Evolutionary conservation across 2,113 vertebrate species (phyloP).

Genomic region (Ornithorhynchus anatinus): DNA sequence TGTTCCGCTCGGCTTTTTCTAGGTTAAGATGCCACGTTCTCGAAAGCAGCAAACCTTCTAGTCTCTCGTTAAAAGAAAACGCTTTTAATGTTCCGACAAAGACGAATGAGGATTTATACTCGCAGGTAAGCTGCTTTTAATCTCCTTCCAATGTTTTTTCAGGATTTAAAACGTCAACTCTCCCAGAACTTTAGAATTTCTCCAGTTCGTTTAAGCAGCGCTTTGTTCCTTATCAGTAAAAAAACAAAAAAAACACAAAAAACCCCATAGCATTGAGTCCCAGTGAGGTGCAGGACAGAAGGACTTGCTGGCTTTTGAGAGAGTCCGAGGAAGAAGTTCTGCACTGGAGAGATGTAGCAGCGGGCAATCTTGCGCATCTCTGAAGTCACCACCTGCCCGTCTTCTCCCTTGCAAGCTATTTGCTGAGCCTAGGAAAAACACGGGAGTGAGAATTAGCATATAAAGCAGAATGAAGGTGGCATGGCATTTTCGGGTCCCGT

Average conservation of each 20-base stretch:
- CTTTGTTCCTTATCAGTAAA: neutral
- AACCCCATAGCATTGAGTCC: neutral
- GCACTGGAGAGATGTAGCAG: too few species aligned
- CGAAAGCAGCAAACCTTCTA: conserved; percentile 78
- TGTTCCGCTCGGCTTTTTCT: conserved; percentile 17
- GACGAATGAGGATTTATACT: conserved; percentile 80
- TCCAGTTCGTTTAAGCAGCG: too few species aligned
- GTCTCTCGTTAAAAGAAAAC: conserved; percentile 69
- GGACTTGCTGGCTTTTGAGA: neutral
- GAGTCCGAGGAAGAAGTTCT: neutral
- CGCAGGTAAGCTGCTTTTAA: conserved; percentile 71
- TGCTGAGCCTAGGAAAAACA: too few species aligned
- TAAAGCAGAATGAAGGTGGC: neutral
- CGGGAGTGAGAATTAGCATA: too few species aligned
- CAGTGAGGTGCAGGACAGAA: too few species aligned
- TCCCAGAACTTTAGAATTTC: neutral
- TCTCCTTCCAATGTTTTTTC: neutral
- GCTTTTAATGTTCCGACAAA: conserved; percentile 61
- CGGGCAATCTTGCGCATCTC: too few species aligned
- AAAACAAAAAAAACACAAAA: too few species aligned
- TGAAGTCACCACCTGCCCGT: too few species aligned
- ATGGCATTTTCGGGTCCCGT: neutral
- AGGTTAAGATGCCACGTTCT: conserved; percentile 90
- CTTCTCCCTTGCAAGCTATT: too few species aligned
- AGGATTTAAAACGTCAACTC: too few species aligned